Conservation (phyloP, 2,888 invertebrate genomes). For the Acanthopleura granulata region DNA sequence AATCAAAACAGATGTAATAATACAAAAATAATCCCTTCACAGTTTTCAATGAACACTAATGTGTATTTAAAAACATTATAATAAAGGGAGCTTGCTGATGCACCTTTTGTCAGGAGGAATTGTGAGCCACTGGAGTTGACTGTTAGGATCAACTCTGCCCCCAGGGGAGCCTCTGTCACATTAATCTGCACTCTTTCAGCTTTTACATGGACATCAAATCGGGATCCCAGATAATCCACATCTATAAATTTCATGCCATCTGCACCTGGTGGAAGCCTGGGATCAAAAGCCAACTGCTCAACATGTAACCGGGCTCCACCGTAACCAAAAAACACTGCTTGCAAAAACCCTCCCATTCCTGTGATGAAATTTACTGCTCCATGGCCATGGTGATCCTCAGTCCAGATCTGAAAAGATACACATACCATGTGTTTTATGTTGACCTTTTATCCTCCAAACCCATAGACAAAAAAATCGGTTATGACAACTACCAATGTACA, state of each 20-base stretch:
- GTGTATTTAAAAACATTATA: too few species aligned
- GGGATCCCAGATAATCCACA: background rate
- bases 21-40: too few species aligned
- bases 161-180: background rate
- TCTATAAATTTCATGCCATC: slow-evolving; percentile 10
- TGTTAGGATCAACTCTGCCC: background rate
- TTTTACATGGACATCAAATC: background rate
- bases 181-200: background rate
- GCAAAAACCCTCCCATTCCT: slow-evolving; percentile 69
- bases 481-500: too few species aligned
- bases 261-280: slow-evolving; percentile 47
- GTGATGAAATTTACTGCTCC: slow-evolving; percentile 69
- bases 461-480: too few species aligned
- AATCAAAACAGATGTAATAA: too few species aligned
- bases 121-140: background rate
- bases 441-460: too few species aligned
- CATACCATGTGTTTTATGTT: slow-evolving; percentile 35
- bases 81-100: too few species aligned
- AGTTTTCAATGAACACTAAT: too few species aligned
- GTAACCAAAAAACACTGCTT: slow-evolving; percentile 67
- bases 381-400: slow-evolving; percentile 52
- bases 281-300: slow-evolving; percentile 39
- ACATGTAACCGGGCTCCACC: slow-evolving; percentile 59
- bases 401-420: slow-evolving; percentile 60
- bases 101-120: background rate